Conservation (phyloP, 2,888 invertebrate genomes). For the Shargacucullia verbasci region DNA sequence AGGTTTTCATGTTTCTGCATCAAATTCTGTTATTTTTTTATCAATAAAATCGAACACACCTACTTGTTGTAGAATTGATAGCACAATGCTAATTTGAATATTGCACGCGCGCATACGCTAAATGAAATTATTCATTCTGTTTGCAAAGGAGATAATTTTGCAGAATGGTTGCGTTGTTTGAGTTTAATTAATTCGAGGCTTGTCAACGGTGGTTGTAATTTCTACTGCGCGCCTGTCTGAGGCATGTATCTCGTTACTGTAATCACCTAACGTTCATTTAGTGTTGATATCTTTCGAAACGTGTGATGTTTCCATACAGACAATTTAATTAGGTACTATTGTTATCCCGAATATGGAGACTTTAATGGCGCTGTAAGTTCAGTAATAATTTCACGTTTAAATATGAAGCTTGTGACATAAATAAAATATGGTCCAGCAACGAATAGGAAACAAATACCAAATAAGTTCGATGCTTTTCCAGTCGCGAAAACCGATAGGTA, state of each 20-base stretch:
- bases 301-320: constrained; percentile 39
- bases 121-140: constrained; percentile 84
- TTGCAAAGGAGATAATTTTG: constrained; percentile 83
- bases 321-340: constrained; percentile 40
- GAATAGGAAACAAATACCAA: constrained; percentile 80
- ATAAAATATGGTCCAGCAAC: constrained; percentile 64
- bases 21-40: constrained; percentile 8
- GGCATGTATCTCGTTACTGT: constrained; percentile 79
- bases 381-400: constrained; percentile 9
- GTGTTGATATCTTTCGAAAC: constrained; percentile 59
- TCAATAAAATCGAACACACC: constrained; percentile 16
- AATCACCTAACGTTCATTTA: constrained; percentile 77
- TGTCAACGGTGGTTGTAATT: constrained; percentile 86
- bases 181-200: constrained; percentile 87
- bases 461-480: constrained; percentile 81
- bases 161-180: constrained; percentile 84
- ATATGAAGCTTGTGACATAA: constrained; percentile 48
- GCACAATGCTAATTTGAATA: constrained; percentile 65
- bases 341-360: constrained; percentile 5
- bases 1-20: constrained; percentile 3
- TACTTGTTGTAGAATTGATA: constrained; percentile 43
- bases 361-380: constrained; percentile 4
- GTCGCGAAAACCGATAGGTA: constrained; percentile 83
- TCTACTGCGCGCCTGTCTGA: constrained; percentile 78
- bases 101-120: constrained; percentile 66